Base-by-base conservation (phyloP, 1,140 invertebrate genomes). In the Coboldia fuscipes region DNA sequence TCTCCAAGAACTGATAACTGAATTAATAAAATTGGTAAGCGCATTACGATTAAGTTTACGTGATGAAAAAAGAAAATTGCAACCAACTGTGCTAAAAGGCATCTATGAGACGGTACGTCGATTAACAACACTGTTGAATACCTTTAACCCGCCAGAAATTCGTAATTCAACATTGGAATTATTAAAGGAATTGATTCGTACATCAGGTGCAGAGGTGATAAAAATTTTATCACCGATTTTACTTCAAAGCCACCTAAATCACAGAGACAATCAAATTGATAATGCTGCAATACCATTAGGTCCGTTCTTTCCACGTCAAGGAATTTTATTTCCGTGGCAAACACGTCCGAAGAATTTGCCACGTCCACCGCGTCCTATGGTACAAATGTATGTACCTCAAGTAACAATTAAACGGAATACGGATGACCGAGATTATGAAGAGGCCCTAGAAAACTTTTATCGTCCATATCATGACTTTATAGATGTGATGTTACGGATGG, bases 61-160 rank as follows among this genome's bases (percentile, higher is more conserved):
- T 22, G 46, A 42, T 30, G 51, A 46, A 18, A 38, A 38, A 26
- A 38, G 34, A 29, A 24, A 33, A 23, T 13, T 26, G n/a, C 37
- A 19, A 30, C 9, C n/a, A 10, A n/a, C 30, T 15, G 50, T 50
- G 16, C 54, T 67, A 42, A 90, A 90, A 54, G 85, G 90, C 41
- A 75, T 82, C 65, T 68, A 75, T 14, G 85, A 90, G 46, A 70
- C 83, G 4, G 60, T 84, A 5, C 66, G 83, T 33, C 80, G 88
- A 38, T 54, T 90, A 30, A 72, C 86, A 9, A 86, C 84, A 0
- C 58, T 93, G 19, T 64, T 92, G 1, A 92, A 92, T 53, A 80
- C 84, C 4, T 90, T 84, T 47, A 86, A 84, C 48, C 76, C 83
- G n/a, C 68, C 75, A 2, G 80, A 90, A 39, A 70, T 92, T 44